Conservation (phyloP, 2,113 vertebrate genomes). For the Synchiropus splendidus region DNA sequence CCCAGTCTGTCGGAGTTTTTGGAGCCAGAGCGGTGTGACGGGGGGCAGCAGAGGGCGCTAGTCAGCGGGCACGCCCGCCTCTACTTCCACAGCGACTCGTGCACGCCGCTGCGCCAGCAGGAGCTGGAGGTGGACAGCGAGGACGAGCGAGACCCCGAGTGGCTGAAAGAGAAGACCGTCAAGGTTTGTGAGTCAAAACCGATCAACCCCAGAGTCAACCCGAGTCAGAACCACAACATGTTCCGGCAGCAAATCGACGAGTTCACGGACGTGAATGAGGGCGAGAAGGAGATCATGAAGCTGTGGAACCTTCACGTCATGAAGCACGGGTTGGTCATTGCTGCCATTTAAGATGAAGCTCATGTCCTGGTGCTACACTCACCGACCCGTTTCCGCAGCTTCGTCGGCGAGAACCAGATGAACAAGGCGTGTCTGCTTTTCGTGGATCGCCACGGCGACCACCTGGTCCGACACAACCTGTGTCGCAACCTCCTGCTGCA, state of each 20-base stretch:
- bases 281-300: constrained; percentile 98
- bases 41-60: constrained; percentile 83
- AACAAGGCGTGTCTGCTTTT: constrained; percentile 90
- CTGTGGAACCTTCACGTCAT: constrained; percentile 94
- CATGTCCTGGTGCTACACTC: not conserved
- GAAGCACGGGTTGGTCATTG: constrained; percentile 80
- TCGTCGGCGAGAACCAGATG: constrained; percentile 99
- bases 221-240: not conserved
- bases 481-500: constrained; percentile 95
- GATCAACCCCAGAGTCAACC: not conserved
- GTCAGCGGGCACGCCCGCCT: constrained; percentile 94
- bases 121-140: constrained; percentile 98
- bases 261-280: constrained; percentile 96
- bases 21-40: constrained; percentile 88
- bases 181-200: constrained; percentile 60
- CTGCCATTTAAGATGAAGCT: not conserved
- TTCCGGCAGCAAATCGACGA: constrained; percentile 90
- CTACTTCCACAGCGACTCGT: constrained; percentile 96
- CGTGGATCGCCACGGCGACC: constrained; percentile 77
- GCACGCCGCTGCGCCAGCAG: constrained; percentile 86
- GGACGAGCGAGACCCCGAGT: constrained; percentile 91
- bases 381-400: constrained; percentile 61
- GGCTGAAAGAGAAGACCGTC: constrained; percentile 91
- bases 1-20: constrained; percentile 94
- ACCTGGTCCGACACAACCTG: constrained; percentile 81